Evolutionary conservation across 1,140 invertebrate genomes (phyloP).

Genomic region (Meloidogyne chitwoodi): DNA sequence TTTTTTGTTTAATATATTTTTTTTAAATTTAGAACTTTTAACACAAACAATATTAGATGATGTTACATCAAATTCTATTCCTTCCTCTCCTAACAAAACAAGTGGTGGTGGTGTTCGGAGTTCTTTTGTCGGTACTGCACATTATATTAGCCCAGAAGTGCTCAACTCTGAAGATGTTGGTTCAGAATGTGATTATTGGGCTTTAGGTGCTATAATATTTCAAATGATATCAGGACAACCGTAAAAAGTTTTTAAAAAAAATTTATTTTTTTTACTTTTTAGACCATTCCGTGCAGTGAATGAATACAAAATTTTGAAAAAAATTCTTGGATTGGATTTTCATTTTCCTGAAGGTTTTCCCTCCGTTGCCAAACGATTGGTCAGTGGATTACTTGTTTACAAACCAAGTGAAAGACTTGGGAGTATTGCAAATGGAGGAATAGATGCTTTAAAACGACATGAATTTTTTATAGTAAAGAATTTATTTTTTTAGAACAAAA

Average conservation of each 20-base stretch:
- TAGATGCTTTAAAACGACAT: conserved; percentile 32
- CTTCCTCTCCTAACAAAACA: not conserved
- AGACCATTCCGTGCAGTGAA: conserved; percentile 80
- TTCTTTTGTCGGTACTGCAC: conserved; percentile 97
- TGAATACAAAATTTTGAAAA: conserved; percentile 94
- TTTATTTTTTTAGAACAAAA: not conserved
- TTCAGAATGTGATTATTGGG: conserved; percentile 73
- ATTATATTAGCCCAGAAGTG: conserved; percentile 75
- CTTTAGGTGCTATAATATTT: conserved; percentile 91
- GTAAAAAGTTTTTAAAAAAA: not conserved
- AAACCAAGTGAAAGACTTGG: conserved; percentile 41
- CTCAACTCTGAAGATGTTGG: conserved; percentile 41
- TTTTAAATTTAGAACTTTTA: not conserved
- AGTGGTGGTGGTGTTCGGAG: conserved; percentile 61
- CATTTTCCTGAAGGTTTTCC: conserved; percentile 86
- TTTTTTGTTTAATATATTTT: not conserved
- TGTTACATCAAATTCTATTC: not conserved
- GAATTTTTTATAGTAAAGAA: conserved; percentile 64
- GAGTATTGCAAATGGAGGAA: conserved; percentile 35
- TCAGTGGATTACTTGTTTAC: conserved; percentile 76
- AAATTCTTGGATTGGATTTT: conserved; percentile 84
- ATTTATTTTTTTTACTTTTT: not conserved
- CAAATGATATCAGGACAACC: conserved; percentile 89
- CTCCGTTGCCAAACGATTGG: conserved; percentile 76
- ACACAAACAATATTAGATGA: not conserved